Base-by-base conservation (phyloP, 2,888 invertebrate genomes). In the Luperina testacea region DNA sequence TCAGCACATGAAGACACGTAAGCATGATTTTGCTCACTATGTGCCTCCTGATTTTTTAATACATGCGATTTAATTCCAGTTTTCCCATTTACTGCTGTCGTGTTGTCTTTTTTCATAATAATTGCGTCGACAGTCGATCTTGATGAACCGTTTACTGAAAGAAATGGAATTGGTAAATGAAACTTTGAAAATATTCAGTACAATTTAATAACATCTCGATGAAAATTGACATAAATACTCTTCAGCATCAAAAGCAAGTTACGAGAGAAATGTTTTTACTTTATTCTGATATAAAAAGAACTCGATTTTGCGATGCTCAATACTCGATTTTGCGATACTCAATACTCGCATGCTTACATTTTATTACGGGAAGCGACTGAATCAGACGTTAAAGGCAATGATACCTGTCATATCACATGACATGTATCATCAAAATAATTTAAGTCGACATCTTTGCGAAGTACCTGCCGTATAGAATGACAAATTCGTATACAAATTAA, bases 401-500 rank as follows among this genome's bases (percentile, higher is more conserved):
- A n/a, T 73, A 68, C 75, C 77, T 73, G 57, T 53, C 75, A 72
- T 71, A 68, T 77, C 57, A 57, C 27, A 76, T 80, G 73, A 67
- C 64, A 73, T 53, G 68, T 65, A 61, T 38, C 48, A 78, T 69
- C 53, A 78, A 80, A 64, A 81, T 81, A 84, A 86, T 81, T 83
- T 75, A 53, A 84, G 67, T n/a, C 7, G 48, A 77, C 73, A 64
- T 65, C 20, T 61, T 70, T 75, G 51, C 70, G 71, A 72, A 64
- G 75, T 68, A 68, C 53, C 48, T 63, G 53, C 17, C 45, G 53
- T 80, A 75, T 77, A 65, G 42, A 84, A 63, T 81, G 78, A 70
- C 76, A 85, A 61, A 72, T 88, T 84, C 27, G 72, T 80, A 68
- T 73, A 80, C 78, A 83, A 85, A 87, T 85, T 65, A 80, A 77